phyloP scores from a whole-genome alignment of 2,797 vertebrate species.

The Notamacropus eugenii region DNA sequence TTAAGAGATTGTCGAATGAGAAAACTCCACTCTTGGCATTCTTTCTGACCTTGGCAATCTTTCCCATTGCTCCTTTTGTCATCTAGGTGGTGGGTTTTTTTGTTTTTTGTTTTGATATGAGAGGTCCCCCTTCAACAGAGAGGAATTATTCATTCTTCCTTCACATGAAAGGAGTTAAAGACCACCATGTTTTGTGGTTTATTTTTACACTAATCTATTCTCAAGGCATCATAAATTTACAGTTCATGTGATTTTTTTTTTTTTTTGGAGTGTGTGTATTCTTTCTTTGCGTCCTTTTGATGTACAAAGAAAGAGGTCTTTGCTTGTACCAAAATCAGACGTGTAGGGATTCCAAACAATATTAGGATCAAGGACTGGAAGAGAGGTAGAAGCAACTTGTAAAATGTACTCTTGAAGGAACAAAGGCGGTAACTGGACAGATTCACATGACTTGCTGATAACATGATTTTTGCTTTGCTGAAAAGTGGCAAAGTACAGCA shows the following conservation, averaged over 20 bases:
- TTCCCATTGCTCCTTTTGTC: not conserved
- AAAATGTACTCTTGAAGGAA: constrained; percentile 30
- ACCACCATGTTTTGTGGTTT: not conserved
- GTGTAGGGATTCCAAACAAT: not conserved
- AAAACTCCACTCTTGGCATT: not conserved
- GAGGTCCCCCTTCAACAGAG: not conserved
- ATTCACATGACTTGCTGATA: not conserved
- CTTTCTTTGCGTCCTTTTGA: constrained; percentile 4
- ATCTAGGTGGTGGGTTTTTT: not conserved
- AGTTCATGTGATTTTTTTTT: not conserved
- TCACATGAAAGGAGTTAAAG: not conserved
- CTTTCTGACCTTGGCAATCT: not conserved
- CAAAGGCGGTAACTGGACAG: constrained; percentile 28
- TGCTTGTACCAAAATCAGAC: not conserved
- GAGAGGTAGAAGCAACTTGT: not conserved
- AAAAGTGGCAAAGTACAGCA: not conserved
- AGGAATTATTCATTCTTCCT: not conserved
- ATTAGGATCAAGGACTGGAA: constrained; percentile 7
- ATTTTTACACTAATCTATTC: not conserved
- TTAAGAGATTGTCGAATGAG: not conserved
- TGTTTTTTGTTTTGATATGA: not conserved
- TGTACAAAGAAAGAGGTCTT: not conserved
- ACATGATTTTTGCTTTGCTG: constrained; percentile 26
- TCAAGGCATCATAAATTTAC: not conserved
- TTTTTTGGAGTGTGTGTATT: not conserved